A percentile compares a stretch with the other conserved stretches of the same genome.
Conservation (phyloP, 2,888 invertebrate species). For the Ceramica pisi region DNA sequence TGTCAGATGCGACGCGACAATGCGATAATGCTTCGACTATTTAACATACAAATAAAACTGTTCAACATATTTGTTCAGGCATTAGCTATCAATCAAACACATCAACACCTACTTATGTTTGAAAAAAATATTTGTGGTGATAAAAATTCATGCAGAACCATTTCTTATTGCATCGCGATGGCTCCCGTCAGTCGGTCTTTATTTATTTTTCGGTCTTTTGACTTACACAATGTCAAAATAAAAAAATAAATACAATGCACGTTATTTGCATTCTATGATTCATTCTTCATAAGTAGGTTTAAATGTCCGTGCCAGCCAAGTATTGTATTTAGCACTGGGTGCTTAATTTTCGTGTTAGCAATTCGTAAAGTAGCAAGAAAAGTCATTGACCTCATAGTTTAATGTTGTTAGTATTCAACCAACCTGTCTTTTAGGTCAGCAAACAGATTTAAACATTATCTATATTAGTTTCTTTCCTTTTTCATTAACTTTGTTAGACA, state of each 20-base stretch:
- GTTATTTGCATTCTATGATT: not conserved
- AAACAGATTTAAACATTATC: slow-evolving; percentile 9
- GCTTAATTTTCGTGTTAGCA: not conserved
- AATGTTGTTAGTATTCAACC: slow-evolving; percentile 11
- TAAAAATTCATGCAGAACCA: too few relatives aligned
- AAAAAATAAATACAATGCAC: not conserved
- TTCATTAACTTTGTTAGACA: not conserved
- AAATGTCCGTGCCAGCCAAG: not conserved
- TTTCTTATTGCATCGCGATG: not conserved
- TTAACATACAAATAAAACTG: not conserved
- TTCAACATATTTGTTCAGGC: not conserved
- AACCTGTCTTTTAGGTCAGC: slow-evolving; percentile 11
- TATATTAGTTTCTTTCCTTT: not conserved
- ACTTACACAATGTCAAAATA: not conserved
- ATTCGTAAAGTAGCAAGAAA: slow-evolving; percentile 10
- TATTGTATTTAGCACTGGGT: slow-evolving; percentile 1
- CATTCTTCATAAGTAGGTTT: slow-evolving; percentile 4
- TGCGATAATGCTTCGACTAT: not conserved
- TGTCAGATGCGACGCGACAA: not conserved
- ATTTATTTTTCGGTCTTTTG: not conserved
- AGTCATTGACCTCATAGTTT: slow-evolving; percentile 23
- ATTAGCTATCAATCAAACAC: not conserved
- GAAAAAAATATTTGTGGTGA: too few relatives aligned
- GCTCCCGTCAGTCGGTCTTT: not conserved
- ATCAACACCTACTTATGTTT: too few relatives aligned